phyloP scores from a whole-genome alignment of 1,140 invertebrate species.

The Eubasilissa regina region DNA sequence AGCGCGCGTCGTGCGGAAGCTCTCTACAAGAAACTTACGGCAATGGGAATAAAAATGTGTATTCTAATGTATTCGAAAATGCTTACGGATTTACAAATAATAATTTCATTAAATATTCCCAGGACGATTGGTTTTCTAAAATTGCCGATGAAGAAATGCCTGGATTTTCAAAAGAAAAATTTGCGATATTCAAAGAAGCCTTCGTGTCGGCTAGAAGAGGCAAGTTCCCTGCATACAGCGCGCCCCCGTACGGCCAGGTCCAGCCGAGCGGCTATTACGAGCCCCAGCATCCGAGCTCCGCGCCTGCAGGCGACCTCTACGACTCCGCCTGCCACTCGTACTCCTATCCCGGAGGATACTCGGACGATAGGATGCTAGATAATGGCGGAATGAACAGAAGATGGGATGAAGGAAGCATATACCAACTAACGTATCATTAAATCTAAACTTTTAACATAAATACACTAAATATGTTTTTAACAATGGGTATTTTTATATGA shows the following conservation, averaged over 20 bases:
- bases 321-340: background rate
- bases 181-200: slow-evolving; percentile 73
- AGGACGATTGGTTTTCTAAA: slow-evolving; percentile 67
- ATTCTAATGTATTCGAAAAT: slow-evolving; percentile 6
- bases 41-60: background rate
- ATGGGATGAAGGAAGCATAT: slow-evolving; percentile 12
- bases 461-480: background rate
- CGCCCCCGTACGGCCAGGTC: no score
- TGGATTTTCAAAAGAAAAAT: slow-evolving; percentile 68
- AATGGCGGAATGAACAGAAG: background rate
- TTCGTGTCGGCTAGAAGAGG: slow-evolving; percentile 72
- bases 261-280: background rate
- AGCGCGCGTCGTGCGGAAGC: background rate
- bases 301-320: background rate
- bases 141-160: slow-evolving; percentile 52
- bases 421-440: slow-evolving; percentile 19
- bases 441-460: background rate
- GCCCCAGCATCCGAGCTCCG: background rate
- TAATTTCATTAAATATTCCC: slow-evolving; percentile 49
- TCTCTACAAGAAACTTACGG: background rate
- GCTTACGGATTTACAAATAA: background rate
- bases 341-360: slow-evolving; percentile 7
- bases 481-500: slow-evolving; percentile 2
- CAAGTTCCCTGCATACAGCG: background rate
- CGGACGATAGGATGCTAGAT: background rate